A percentile compares a stretch with the other conserved stretches of the same genome.
phyloP scores from a whole-genome alignment of 2,797 vertebrate genomes.

The Eutrigla gurnardus region DNA sequence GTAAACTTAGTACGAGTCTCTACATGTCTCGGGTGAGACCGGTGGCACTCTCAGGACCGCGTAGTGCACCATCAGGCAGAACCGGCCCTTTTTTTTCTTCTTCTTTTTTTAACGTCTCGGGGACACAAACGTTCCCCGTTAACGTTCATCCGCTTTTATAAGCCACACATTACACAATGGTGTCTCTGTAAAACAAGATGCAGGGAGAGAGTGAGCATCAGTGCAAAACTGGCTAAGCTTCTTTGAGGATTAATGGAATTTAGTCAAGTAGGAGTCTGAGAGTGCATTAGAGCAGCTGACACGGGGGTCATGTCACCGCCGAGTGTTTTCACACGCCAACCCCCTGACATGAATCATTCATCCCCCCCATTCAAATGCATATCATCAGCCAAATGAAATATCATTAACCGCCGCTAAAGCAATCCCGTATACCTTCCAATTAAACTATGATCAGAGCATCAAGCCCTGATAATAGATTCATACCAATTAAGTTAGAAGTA shows the following conservation, averaged over 20 bases:
- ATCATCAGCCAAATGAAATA: slow-evolving; percentile 73
- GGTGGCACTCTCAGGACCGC: slow-evolving; percentile 46
- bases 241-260: slow-evolving; percentile 84
- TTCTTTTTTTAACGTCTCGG: slow-evolving; percentile 35
- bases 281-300: slow-evolving; percentile 75
- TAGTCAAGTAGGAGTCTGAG: slow-evolving; percentile 79
- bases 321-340: slow-evolving; percentile 70
- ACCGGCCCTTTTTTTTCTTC: slow-evolving; percentile 4
- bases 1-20: slow-evolving; percentile 57
- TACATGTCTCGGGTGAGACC: slow-evolving; percentile 56
- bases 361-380: slow-evolving; percentile 75
- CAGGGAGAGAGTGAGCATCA: slow-evolving; percentile 70
- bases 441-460: slow-evolving; percentile 84
- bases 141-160: slow-evolving; percentile 68
- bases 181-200: slow-evolving; percentile 80
- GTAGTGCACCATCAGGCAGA: slow-evolving; percentile 43
- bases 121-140: slow-evolving; percentile 62
- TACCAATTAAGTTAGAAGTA: slow-evolving; percentile 85
- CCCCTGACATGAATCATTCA: slow-evolving; percentile 80
- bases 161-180: slow-evolving; percentile 79
- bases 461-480: slow-evolving; percentile 83
- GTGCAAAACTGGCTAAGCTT: slow-evolving; percentile 79
- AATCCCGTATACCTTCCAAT: slow-evolving; percentile 81
- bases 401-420: slow-evolving; percentile 72
- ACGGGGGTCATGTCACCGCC: slow-evolving; percentile 69